Evolutionary conservation across 1,140 invertebrate genomes (phyloP).

Genomic region (Aphidius gifuensis): DNA sequence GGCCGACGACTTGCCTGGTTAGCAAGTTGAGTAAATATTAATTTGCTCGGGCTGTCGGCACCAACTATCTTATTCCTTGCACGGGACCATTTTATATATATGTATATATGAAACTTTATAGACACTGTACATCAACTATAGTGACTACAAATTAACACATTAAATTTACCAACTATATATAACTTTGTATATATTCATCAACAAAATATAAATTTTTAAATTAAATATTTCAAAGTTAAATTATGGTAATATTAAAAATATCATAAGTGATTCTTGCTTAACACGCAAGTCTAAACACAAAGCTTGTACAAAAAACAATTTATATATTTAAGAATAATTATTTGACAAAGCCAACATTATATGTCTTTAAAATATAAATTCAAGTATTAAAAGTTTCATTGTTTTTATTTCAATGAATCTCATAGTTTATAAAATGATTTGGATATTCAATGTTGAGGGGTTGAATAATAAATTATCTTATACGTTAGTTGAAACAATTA

Average conservation of each 20-base stretch:
- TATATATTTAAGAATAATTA: too few species aligned
- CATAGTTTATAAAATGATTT: slow-evolving; percentile 12
- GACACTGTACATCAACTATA: not conserved
- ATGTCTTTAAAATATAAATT: too few species aligned
- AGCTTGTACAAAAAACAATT: too few species aligned
- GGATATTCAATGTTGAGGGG: slow-evolving; percentile 31
- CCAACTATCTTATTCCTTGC: slow-evolving; percentile 33
- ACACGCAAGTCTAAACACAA: too few species aligned
- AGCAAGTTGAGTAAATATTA: slow-evolving; percentile 53
- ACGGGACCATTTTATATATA: not conserved
- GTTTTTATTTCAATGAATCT: not conserved
- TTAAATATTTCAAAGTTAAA: too few species aligned
- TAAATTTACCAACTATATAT: not conserved
- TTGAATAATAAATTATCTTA: slow-evolving; percentile 54
- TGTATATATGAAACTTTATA: not conserved
- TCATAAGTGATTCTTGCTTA: too few species aligned
- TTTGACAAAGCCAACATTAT: too few species aligned
- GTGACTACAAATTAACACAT: slow-evolving; percentile 2
- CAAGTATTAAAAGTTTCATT: not conserved
- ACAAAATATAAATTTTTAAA: too few species aligned
- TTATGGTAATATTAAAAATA: too few species aligned
- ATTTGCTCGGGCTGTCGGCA: slow-evolving; percentile 48
- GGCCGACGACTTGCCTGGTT: slow-evolving; percentile 32
- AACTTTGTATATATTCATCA: too few species aligned
- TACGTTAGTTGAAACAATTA: slow-evolving; percentile 56